A percentile compares a stretch with the other conserved stretches of the same genome.
Evolutionary conservation across 2,888 invertebrate genomes (phyloP).

Genomic region (Polymixis flavicincta): DNA sequence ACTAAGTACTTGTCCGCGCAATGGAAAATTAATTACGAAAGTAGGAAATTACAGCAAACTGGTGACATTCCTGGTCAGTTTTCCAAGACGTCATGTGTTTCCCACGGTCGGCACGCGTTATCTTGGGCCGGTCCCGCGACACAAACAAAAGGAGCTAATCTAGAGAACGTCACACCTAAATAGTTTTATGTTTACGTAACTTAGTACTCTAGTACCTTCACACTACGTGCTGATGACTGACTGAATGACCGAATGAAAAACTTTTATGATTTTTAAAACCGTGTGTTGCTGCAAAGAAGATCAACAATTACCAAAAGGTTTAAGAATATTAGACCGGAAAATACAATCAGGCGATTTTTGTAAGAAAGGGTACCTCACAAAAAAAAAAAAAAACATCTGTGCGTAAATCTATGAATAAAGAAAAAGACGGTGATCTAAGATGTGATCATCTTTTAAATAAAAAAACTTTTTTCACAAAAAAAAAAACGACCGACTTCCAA

Average conservation of each 20-base stretch:
- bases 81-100: conserved; percentile 55
- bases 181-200: conserved; percentile 61
- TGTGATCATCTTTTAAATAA: neutral
- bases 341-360: neutral
- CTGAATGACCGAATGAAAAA: neutral
- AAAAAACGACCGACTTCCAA: no score
- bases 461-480: no score
- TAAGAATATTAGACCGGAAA: neutral
- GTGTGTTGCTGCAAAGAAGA: neutral
- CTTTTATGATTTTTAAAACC: no score
- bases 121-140: conserved; percentile 62
- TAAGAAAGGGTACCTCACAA: neutral
- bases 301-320: neutral
- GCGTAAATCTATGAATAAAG: neutral
- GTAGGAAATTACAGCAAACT: conserved; percentile 21
- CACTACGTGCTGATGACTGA: neutral
- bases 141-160: conserved; percentile 72
- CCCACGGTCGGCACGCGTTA: conserved; percentile 69
- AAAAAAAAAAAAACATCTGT: conserved; percentile 29
- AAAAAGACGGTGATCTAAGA: neutral
- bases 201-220: conserved; percentile 1
- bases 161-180: conserved; percentile 62
- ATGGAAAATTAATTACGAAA: conserved; percentile 18
- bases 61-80: conserved; percentile 46
- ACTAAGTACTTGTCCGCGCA: neutral